Evolutionary conservation across 2,113 vertebrate species (phyloP).

Genomic region (Pterocles orientalis): DNA sequence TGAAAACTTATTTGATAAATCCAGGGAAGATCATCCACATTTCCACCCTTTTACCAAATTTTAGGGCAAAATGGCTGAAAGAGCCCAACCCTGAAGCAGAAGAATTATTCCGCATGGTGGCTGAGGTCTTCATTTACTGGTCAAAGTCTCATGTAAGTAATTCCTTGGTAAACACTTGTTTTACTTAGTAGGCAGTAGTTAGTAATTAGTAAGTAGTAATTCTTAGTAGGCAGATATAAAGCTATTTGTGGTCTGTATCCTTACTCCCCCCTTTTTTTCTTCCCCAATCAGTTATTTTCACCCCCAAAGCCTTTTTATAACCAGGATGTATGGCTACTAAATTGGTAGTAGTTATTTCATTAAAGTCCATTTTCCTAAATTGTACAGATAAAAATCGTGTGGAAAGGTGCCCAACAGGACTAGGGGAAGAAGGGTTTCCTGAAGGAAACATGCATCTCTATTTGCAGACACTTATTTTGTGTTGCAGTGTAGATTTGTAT

Average conservation of each 20-base stretch:
- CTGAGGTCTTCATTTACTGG: constrained; percentile 97
- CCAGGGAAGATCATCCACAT: not conserved
- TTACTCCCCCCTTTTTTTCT: fast-evolving
- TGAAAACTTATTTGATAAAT: not conserved
- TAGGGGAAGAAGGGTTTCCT: not conserved
- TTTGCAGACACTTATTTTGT: not conserved
- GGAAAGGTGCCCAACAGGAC: not conserved
- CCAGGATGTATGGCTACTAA: not conserved
- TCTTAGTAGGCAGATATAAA: not conserved
- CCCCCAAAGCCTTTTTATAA: not conserved
- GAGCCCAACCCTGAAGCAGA: constrained; percentile 90
- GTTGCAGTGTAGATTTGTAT: not conserved
- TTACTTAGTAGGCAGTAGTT: not conserved
- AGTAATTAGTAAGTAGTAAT: too few relatives aligned
- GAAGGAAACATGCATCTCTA: not conserved
- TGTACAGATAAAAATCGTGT: not conserved
- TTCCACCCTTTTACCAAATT: constrained; percentile 6
- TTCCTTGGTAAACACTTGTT: not conserved
- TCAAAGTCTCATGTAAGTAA: constrained; percentile 93
- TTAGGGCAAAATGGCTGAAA: constrained; percentile 93
- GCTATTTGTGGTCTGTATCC: not conserved
- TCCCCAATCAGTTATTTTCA: not conserved
- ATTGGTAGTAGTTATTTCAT: not conserved
- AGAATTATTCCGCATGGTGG: constrained; percentile 95
- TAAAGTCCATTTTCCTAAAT: not conserved